Evolutionary conservation across 2,888 invertebrate species (phyloP).

Genomic region (Augochlorella aurata): DNA sequence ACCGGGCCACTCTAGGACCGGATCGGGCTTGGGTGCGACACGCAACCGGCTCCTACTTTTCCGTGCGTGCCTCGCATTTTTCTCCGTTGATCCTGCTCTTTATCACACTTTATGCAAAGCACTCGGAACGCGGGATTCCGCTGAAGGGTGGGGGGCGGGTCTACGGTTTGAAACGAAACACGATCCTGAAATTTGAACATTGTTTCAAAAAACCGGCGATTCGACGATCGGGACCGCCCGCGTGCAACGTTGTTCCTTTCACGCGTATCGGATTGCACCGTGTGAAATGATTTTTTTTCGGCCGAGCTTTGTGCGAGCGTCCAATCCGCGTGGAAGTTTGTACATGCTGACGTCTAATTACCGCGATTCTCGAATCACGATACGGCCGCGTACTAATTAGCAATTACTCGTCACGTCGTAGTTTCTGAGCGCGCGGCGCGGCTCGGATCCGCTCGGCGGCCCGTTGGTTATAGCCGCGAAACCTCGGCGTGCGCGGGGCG

Average conservation of each 20-base stretch:
- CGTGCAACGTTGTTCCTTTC: constrained; percentile 2
- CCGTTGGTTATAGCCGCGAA: constrained; percentile 32
- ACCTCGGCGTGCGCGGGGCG: background rate
- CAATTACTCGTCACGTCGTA: constrained; percentile 64
- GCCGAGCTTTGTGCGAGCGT: constrained; percentile 23
- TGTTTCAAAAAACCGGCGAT: constrained; percentile 3
- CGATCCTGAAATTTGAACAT: constrained; percentile 13
- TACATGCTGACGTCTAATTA: constrained; percentile 64
- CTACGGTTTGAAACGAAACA: background rate
- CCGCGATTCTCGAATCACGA: constrained; percentile 55
- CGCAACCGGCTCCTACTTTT: background rate
- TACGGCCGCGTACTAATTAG: constrained; percentile 62
- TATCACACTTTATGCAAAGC: constrained; percentile 7
- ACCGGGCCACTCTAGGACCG: background rate
- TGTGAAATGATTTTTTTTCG: background rate
- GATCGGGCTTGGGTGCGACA: background rate
- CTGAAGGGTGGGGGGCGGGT: background rate
- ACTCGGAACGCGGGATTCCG: background rate
- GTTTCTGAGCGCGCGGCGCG: constrained; percentile 35
- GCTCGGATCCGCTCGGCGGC: background rate
- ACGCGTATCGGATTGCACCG: constrained; percentile 17
- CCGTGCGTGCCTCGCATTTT: background rate
- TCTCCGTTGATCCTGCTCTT: background rate
- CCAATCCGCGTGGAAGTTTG: constrained; percentile 47
- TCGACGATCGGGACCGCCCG: constrained; percentile 1